Base-by-base conservation (phyloP, 2,797 vertebrate species). In the Periparus ater region DNA sequence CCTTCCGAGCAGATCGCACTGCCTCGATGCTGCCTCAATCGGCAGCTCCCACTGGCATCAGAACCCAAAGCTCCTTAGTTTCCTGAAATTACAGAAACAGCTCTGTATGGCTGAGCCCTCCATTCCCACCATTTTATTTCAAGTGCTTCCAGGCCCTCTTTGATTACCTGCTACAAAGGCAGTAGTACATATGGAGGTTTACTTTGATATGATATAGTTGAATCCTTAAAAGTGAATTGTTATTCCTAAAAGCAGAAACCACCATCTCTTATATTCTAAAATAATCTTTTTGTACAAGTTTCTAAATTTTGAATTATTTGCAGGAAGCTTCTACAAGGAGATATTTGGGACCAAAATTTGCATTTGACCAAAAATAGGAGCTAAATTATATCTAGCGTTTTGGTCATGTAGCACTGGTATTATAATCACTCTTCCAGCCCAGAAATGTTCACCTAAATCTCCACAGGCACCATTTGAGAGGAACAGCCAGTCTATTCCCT, bases 21-120 rank as follows among this genome's bases (percentile, higher is more conserved):
- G 36, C 61, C 76, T 80, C 58, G 17, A 9, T 1, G 3, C 54
- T 73, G 70, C 55, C 48, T 65, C 66, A 62, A 5, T 40, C 2
- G 3, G 66, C 85, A 63, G 58, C 67, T 87, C 57, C 72, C 38
- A 26, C 30, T 4, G 1, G 25, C 8, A 3, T 17, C 70, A 50
- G 51, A 91, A 51, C 17, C 16, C 77, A 88, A 65, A 80, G 42
- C 66, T 81, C 44, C 40, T 17, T 10, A 26, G 12, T 61, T 63
- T 75, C 76, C 70, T 81, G 84, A 77, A 83, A 29, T 54, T 42
- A 74, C 26, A 63, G 88, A 71, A 89, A 44, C n/a, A 36, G 26
- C 54, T 72, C 54, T 13, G 5, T 15, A 20, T 13, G 42, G 50
- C 40, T 44, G 75, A 83, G 51, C 30, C 23, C 38, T 51, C 62